Conservation (phyloP, 2,888 invertebrate species). For the Mesochorus sp. region DNA sequence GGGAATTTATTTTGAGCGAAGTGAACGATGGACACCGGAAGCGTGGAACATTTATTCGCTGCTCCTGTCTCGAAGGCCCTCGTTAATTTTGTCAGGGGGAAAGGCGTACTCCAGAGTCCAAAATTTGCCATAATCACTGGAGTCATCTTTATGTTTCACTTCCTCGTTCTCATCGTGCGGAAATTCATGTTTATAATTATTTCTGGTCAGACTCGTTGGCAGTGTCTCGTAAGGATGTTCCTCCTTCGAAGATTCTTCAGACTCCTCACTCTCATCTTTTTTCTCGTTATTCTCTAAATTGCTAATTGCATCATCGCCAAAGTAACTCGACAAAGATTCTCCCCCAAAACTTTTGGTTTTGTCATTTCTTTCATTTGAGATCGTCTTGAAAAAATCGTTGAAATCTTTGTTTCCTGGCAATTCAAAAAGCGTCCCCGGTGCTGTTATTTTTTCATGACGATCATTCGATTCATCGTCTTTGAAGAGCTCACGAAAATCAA, state of each 20-base stretch:
- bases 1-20: background rate
- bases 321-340: slow-evolving; percentile 47
- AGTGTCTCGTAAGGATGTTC: slow-evolving; percentile 59
- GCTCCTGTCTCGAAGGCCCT: background rate
- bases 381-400: slow-evolving; percentile 57
- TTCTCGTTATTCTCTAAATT: slow-evolving; percentile 47
- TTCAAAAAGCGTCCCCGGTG: no score
- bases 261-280: slow-evolving; percentile 23
- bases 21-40: background rate
- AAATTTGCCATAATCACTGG: slow-evolving; percentile 83
- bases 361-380: slow-evolving; percentile 17
- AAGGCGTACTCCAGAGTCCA: slow-evolving; percentile 84
- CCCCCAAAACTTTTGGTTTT: slow-evolving; percentile 21
- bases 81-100: slow-evolving; percentile 72
- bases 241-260: background rate
- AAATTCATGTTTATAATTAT: slow-evolving; percentile 63
- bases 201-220: slow-evolving; percentile 65
- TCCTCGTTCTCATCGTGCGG: slow-evolving; percentile 81
- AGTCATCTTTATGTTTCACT: slow-evolving; percentile 81
- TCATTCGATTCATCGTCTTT: slow-evolving; percentile 69
- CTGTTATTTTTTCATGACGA: no score
- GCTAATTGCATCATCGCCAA: slow-evolving; percentile 51
- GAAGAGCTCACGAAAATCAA: slow-evolving; percentile 68
- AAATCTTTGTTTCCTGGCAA: no score
- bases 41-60: background rate